A percentile compares a stretch with the other conserved stretches of the same genome.
These are phyloP conservation scores for Macrotis lagotis DNA, from an alignment of 2,113 vertebrate genomes.

Conservation along the genomic window DNA sequence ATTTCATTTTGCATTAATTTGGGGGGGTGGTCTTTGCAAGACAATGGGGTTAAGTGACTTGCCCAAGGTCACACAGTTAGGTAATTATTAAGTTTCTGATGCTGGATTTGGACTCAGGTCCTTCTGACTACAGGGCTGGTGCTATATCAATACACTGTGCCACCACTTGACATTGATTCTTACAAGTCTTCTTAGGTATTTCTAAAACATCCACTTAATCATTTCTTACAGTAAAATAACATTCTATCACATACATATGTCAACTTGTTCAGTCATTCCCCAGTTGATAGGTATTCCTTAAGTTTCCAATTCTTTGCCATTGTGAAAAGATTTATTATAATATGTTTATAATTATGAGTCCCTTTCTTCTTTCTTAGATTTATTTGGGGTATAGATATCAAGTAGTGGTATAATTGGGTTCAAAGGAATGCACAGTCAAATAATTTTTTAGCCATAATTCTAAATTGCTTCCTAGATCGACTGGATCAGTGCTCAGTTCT, in stretches of 20 bases:
- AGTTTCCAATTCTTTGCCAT: neutral
- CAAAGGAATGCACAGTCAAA: neutral
- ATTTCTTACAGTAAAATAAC: neutral
- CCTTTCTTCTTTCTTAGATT: neutral
- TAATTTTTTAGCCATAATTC: neutral
- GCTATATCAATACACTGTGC: no score
- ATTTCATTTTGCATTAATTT: no score
- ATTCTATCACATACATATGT: neutral
- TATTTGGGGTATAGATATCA: neutral
- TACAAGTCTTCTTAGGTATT: no score
- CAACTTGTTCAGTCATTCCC: neutral
- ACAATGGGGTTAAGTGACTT: no score
- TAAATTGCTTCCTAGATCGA: neutral
- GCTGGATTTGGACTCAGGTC: no score
- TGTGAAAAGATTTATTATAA: neutral
- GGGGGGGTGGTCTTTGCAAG: no score
- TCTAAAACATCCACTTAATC: neutral
- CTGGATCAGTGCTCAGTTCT: neutral
- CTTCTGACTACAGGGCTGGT: no score
- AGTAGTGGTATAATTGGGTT: neutral
- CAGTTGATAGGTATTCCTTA: neutral
- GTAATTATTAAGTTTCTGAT: no score
- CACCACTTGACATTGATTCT: no score
- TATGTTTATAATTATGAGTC: neutral
- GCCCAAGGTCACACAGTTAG: no score